Base-by-base conservation (phyloP, 2,888 invertebrate species). In the Heliconius ethilla region DNA sequence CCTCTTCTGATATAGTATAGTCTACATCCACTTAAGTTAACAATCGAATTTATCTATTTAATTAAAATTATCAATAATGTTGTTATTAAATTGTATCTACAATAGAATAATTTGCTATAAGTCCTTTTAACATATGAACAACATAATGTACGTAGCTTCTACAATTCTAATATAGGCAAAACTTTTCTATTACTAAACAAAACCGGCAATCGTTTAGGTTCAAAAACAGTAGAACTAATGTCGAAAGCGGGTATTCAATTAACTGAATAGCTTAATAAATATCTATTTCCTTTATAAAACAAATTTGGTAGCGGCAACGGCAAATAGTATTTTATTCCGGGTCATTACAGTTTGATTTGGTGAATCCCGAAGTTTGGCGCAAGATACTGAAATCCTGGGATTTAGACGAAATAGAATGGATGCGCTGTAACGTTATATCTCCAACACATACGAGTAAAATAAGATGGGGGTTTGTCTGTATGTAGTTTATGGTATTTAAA, bases 231-330 rank as follows among this genome's bases (percentile, higher is more conserved):
- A 74, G 11, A 75, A 70, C 65, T 70, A 59, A 74, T 73, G 67
- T 69, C 15, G 76, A 74, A 75, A 73, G 72, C 75, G 70, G 75
- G 77, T 75, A 80, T 88, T 89, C 88, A 90, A 91, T 91, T 90
- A 90, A 86, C 87, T 85, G 89, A 88, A 90, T 88, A 88, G 83
- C 82, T 82, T 76, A 81, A 76, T 78, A 82, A 79, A 81, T 82
- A 82, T 82, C 80, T 80, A 81, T 80, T 81, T 78, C 77, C 81
- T 81, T 82, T 79, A 81, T 78, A 76, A 81, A 79, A 76, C 77
- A 75, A 80, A 81, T 79, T 76, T 78, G 33, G 74, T 59, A 65
- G 77, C 74, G 74, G 74, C 70, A 79, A 55, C 81, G 76, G 78
- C 79, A 81, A 81, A 82, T 77, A 55, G 80, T 77, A 80, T 83